phyloP scores from a whole-genome alignment of 2,888 invertebrate species.

The Dicycla oo region DNA sequence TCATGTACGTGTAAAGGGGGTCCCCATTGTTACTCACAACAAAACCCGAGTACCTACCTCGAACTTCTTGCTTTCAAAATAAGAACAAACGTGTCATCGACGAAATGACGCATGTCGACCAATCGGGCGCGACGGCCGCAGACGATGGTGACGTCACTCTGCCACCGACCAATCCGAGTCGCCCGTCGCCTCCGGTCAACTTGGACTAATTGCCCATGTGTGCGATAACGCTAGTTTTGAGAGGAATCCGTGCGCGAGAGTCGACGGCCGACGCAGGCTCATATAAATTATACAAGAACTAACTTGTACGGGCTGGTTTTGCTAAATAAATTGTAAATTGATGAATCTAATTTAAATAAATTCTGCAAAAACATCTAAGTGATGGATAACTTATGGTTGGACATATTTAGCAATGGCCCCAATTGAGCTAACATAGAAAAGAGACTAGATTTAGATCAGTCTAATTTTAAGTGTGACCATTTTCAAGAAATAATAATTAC shows the following conservation, averaged over 20 bases:
- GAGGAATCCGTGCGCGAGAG: constrained; percentile 86
- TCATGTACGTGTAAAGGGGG: constrained; percentile 78
- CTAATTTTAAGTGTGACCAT: constrained; percentile 11
- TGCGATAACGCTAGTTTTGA: constrained; percentile 88
- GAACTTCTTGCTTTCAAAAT: constrained; percentile 87
- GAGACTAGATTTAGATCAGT: not conserved
- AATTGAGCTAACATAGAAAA: constrained; percentile 22
- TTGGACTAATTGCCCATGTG: constrained; percentile 90
- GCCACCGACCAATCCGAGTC: constrained; percentile 84
- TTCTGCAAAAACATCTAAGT: not conserved
- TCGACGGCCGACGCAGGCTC: constrained; percentile 70
- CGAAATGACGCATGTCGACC: constrained; percentile 90
- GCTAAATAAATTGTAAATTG: constrained; percentile 10
- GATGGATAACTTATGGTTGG: constrained; percentile 1
- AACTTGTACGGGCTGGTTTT: constrained; percentile 16
- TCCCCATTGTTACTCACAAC: constrained; percentile 81
- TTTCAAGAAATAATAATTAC: constrained; percentile 2
- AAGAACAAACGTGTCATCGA: constrained; percentile 91
- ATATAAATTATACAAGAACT: constrained; percentile 60
- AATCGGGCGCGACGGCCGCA: constrained; percentile 90
- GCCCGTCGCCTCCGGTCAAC: constrained; percentile 89
- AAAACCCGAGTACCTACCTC: constrained; percentile 85
- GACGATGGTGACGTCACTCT: constrained; percentile 88
- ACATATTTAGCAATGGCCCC: constrained; percentile 16
- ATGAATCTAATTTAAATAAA: constrained; percentile 12